Evolutionary conservation across 2,888 invertebrate species (phyloP).

Genomic region (Chrysolina oricalcia): DNA sequence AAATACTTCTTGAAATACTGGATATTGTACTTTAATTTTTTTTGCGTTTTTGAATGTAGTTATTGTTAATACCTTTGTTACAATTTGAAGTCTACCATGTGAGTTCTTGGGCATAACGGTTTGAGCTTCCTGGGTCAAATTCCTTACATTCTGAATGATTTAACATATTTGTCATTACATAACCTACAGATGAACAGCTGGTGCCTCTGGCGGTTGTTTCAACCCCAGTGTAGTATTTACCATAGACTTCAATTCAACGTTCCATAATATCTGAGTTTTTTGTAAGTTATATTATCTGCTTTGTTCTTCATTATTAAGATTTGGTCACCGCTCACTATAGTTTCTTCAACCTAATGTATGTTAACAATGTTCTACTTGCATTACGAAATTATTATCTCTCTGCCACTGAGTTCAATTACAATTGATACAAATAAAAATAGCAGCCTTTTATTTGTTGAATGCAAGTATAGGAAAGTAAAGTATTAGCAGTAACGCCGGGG

Average conservation of each 20-base stretch:
- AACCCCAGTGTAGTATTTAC: conserved; percentile 10
- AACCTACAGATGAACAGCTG: conserved; percentile 20
- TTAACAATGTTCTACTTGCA: too few species aligned
- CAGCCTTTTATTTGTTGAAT: too few species aligned
- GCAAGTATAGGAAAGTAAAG: too few species aligned
- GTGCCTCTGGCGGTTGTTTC: conserved; percentile 24
- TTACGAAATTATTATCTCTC: too few species aligned
- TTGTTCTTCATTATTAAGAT: background rate
- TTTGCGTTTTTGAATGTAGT: background rate
- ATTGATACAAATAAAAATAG: too few species aligned
- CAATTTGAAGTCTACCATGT: conserved; percentile 22
- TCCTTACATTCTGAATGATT: conserved; percentile 22
- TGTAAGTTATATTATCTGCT: background rate
- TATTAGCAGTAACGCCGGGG: too few species aligned
- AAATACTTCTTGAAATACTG: conserved; percentile 24
- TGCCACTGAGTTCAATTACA: too few species aligned
- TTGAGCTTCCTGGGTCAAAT: conserved; percentile 4
- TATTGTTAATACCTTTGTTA: background rate
- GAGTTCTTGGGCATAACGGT: conserved; percentile 19
- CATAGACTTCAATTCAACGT: conserved; percentile 18
- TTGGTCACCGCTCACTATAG: conserved; percentile 22
- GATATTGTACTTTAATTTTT: conserved; percentile 18
- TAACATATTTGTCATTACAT: conserved; percentile 27
- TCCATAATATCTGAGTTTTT: background rate
- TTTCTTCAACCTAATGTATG: conserved; percentile 7